Evolutionary conservation across 2,888 invertebrate species (phyloP).

Genomic region (Molanna angustata): DNA sequence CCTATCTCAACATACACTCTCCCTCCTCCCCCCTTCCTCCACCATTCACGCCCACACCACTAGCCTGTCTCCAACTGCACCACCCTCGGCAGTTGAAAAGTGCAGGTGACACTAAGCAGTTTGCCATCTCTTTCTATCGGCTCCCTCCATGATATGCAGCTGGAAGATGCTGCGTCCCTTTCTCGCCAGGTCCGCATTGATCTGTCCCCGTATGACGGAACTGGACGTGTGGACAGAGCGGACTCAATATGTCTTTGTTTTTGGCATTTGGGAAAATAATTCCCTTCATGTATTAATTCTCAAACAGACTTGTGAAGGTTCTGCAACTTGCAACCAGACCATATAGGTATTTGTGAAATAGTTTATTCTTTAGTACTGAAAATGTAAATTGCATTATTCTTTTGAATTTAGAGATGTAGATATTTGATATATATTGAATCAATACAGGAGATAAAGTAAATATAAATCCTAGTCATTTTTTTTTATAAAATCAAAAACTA

Average conservation of each 20-base stretch:
- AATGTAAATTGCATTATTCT: no score
- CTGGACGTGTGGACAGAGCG: conserved; percentile 45
- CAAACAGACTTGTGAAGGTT: no score
- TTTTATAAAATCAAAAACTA: no score
- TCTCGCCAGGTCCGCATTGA: conserved; percentile 49
- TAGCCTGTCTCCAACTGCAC: conserved; percentile 17
- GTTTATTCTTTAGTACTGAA: no score
- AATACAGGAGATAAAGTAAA: no score
- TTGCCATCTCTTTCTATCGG: conserved; percentile 32
- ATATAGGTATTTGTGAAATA: no score
- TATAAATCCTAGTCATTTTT: no score
- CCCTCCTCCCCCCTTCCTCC: conserved; percentile 26
- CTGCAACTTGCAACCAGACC: no score
- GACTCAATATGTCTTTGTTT: no score
- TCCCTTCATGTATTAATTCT: no score
- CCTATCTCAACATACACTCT: conserved; percentile 9
- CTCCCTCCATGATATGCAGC: conserved; percentile 11
- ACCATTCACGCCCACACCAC: conserved; percentile 23
- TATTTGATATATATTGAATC: no score
- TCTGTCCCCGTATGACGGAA: conserved; percentile 48
- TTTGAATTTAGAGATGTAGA: no score
- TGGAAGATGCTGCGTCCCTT: conserved; percentile 14
- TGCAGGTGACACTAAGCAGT: conserved; percentile 45
- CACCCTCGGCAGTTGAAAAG: conserved; percentile 47
- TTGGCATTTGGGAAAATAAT: background rate